Evolutionary conservation across 2,888 invertebrate species (phyloP).

Genomic region (Pristionchus japonicus): DNA sequence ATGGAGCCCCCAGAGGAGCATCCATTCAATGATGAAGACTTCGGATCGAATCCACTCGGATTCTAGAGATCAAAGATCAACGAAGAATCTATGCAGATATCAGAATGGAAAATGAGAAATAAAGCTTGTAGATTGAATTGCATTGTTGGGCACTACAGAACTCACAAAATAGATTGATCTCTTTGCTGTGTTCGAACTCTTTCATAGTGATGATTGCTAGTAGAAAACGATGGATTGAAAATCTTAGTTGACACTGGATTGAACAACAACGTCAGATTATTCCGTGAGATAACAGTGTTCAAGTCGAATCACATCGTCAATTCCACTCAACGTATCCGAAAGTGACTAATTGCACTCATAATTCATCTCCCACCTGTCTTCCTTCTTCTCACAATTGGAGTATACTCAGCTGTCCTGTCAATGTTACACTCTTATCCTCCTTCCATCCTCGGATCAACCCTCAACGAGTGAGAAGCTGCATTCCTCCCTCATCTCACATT

Average conservation of each 20-base stretch:
- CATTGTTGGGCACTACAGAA: not conserved
- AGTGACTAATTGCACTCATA: not conserved
- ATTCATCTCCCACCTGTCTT: not conserved
- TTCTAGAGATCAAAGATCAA: slow-evolving; percentile 14
- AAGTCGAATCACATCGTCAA: not conserved
- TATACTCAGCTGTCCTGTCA: slow-evolving; percentile 1
- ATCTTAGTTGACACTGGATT: too few relatives aligned
- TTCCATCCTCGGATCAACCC: not conserved
- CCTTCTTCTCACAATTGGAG: not conserved
- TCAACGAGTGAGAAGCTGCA: not conserved
- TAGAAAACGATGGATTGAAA: too few relatives aligned
- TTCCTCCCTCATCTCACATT: slow-evolving; percentile 15
- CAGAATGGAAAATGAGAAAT: slow-evolving; percentile 12
- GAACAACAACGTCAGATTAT: not conserved
- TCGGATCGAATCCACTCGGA: slow-evolving; percentile 21
- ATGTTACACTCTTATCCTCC: slow-evolving; percentile 28
- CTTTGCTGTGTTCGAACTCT: too few relatives aligned
- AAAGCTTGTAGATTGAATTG: not conserved
- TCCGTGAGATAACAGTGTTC: not conserved
- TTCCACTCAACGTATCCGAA: not conserved
- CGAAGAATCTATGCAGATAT: not conserved
- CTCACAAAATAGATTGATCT: not conserved
- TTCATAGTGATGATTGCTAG: too few relatives aligned
- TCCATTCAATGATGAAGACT: slow-evolving; percentile 31
- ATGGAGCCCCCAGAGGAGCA: not conserved